A percentile compares a stretch with the other conserved stretches of the same genome.
These are phyloP conservation scores for Phainopepla nitens DNA, from an alignment of 2,113 vertebrate genomes.

Conservation along the genomic window DNA sequence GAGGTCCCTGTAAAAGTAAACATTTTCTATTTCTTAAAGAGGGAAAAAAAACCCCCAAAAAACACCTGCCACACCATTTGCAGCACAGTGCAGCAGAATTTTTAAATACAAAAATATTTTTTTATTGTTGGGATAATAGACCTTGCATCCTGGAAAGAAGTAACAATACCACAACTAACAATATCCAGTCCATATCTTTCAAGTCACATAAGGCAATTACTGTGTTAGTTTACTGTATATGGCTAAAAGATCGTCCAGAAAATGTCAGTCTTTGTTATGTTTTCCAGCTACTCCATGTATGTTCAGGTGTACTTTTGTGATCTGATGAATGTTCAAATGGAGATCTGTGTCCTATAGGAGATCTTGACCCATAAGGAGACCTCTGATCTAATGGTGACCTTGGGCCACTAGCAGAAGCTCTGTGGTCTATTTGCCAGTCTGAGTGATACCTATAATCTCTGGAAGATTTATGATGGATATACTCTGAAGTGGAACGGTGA, in stretches of 20 bases:
- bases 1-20: slow-evolving; percentile 83
- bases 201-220: slow-evolving; percentile 96
- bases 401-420: slow-evolving; percentile 84
- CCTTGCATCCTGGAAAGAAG: slow-evolving; percentile 82
- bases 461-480: slow-evolving; percentile 82
- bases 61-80: slow-evolving; percentile 70
- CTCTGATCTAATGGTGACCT: slow-evolving; percentile 90
- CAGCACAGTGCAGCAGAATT: slow-evolving; percentile 86
- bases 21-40: slow-evolving; percentile 78
- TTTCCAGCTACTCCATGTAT: slow-evolving; percentile 92
- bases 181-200: slow-evolving; percentile 83
- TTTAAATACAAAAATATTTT: slow-evolving; percentile 98
- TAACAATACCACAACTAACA: slow-evolving; percentile 80
- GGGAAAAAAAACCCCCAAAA: background rate
- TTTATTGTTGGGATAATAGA: slow-evolving; percentile 80
- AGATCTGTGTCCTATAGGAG: slow-evolving; percentile 85
- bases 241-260: slow-evolving; percentile 81
- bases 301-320: slow-evolving; percentile 95
- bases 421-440: slow-evolving; percentile 93
- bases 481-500: slow-evolving; percentile 78
- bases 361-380: slow-evolving; percentile 89
- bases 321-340: slow-evolving; percentile 93
- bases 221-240: slow-evolving; percentile 89
- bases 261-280: slow-evolving; percentile 85
- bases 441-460: slow-evolving; percentile 92